Evolutionary conservation across 2,888 invertebrate genomes (phyloP).

Genomic region (Mythimna impura): DNA sequence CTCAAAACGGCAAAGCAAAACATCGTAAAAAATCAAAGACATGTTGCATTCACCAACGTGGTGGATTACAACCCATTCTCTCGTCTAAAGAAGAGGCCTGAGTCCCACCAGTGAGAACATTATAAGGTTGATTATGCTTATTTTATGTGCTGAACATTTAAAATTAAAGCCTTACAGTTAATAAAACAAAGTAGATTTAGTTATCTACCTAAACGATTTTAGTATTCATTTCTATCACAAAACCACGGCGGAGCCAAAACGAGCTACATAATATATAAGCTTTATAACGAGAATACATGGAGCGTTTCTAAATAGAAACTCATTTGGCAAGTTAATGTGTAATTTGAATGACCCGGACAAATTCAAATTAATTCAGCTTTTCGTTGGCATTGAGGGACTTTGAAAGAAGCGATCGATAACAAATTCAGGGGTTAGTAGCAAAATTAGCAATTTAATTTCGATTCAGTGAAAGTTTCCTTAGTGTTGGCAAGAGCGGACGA

Average conservation of each 20-base stretch:
- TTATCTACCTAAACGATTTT: slow-evolving; percentile 17
- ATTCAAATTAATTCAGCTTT: slow-evolving; percentile 76
- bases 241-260: slow-evolving; percentile 29
- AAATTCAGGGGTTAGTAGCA: slow-evolving; percentile 79
- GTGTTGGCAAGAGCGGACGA: slow-evolving; percentile 74
- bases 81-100: no score
- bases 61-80: no score
- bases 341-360: slow-evolving; percentile 68
- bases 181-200: slow-evolving; percentile 21
- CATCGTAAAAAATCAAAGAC: no score
- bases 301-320: slow-evolving; percentile 61
- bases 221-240: slow-evolving; percentile 33
- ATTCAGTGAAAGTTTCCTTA: slow-evolving; percentile 80
- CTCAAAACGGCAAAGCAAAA: no score
- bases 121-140: no score
- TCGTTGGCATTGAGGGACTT: slow-evolving; percentile 68
- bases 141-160: not conserved
- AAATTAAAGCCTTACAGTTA: not conserved
- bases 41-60: no score
- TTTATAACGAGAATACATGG: slow-evolving; percentile 44
- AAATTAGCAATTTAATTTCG: slow-evolving; percentile 86
- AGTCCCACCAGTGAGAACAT: no score
- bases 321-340: slow-evolving; percentile 65
- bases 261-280: slow-evolving; percentile 41
- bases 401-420: slow-evolving; percentile 78